These are phyloP conservation scores for Synanthedon andrenaeformis DNA, from an alignment of 2,888 invertebrate genomes.

Conservation along the genomic window DNA sequence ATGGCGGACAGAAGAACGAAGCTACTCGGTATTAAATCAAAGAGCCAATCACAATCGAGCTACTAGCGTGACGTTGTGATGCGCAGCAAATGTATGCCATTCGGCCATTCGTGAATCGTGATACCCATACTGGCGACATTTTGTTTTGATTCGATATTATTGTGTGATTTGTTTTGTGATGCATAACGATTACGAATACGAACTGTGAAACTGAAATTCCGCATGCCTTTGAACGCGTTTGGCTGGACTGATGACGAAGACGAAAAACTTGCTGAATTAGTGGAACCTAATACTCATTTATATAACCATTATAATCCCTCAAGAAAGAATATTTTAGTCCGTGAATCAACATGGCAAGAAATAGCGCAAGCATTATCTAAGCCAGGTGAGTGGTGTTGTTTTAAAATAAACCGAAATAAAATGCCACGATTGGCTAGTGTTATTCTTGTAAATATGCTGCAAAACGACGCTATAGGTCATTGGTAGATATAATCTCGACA, in stretches of 20 bases:
- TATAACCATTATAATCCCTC: conserved; percentile 50
- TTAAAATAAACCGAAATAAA: not conserved
- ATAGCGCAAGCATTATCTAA: conserved; percentile 47
- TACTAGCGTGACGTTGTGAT: conserved; percentile 34
- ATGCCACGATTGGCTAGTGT: not conserved
- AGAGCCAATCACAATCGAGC: too few species aligned
- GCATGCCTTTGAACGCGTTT: conserved; percentile 52
- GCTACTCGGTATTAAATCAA: too few species aligned
- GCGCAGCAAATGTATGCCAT: conserved; percentile 55
- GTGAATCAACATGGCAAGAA: conserved; percentile 54
- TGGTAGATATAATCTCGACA: too few species aligned
- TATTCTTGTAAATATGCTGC: not conserved
- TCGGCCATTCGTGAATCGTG: conserved; percentile 54
- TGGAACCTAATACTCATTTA: conserved; percentile 48
- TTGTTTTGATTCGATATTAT: conserved; percentile 30
- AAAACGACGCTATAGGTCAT: not conserved
- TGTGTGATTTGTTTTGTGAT: not conserved
- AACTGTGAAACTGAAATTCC: not conserved
- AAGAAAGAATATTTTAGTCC: conserved; percentile 50
- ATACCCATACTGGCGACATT: conserved; percentile 49
- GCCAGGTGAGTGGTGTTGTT: conserved; percentile 34
- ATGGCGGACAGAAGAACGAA: too few species aligned
- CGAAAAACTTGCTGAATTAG: conserved; percentile 48
- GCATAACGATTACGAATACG: too few species aligned
- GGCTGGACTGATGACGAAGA: conserved; percentile 56